Base-by-base conservation (phyloP, 2,113 vertebrate genomes). In the Cettia cetti region DNA sequence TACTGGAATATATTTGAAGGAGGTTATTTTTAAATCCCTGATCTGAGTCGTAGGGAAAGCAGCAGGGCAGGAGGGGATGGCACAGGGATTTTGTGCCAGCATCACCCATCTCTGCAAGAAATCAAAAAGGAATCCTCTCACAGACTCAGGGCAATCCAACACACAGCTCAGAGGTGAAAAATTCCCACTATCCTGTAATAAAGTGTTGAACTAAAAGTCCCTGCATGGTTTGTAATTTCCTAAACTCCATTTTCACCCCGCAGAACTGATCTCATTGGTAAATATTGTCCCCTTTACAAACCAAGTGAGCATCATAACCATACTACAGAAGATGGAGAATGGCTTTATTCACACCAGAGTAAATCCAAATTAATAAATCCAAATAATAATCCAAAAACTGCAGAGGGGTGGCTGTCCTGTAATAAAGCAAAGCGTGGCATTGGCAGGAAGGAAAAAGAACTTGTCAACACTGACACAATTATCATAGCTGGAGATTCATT, bases 251-350 rank as follows among this genome's bases (percentile, higher is more conserved):
- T 53, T 78, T 37, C 22, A 57, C 35, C 3, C 0, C 13, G 7
- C 9, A 49, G 45, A 57, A 52, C 20, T 16, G 26, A 57, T 24
- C 14, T 18, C 45, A 6, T 26, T 22, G 9, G 7, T 30, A 15
- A 71, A 42, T 11, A 19, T 15, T 9, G 57, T 9, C n/a, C 10
- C 7, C 1, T 45, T 77, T 28, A 13, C 13, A 79, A 60, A 63
- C 7, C 30, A 31, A 63, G 27, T 5, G 33, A 85, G 68, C 17
- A 16, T 1, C 45, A 16, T 11, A 42, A 33, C 13, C 44, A 11
- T 0, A 13, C 19, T 19, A 5, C 4, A 76, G 44, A 40, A 78
- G 22, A 31, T 3, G 5, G 1, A 59, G 60, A 66, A 13, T 0
- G 30, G 54, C 27, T 80, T 69, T 35, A 57, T 35, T 59, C 72